Evolutionary conservation across 2,888 invertebrate genomes (phyloP), one percentile per base, ranked within the genome.

Genomic region (Dexiosoma caninum): DNA sequence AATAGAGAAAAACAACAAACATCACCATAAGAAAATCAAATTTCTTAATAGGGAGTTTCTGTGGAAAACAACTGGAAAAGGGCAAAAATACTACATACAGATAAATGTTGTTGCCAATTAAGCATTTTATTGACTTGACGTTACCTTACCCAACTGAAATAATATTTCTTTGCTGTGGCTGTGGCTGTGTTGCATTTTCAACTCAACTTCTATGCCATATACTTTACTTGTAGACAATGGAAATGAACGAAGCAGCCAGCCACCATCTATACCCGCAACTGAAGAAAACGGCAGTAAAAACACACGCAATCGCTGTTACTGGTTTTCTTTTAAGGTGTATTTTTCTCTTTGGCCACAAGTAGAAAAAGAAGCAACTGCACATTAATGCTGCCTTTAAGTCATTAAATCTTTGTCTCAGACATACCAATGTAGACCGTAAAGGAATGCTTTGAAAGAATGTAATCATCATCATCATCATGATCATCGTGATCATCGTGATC

Each of bases 241-340:
- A 23, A 59, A 67, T 32, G 14, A 32, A 49, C 9, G 12, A 67
- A 67, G 51, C 27, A 66, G 37, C 51, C 27, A 40, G n/a, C 9
- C 12, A 44, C 14, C 16, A 46, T 19, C 30, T 44, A 42, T 62
- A 14, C 32, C 16, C 14, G 9, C 49, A 62, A 55, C 70, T 32
- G 12, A 2, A 71, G 21, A 27, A n/a, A 62, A 44, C 19, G 30
- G 19, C 57, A 19, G n/a, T 46, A 79, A 10, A 37, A 79, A 75
- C 81, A 75, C 81, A 81, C 77, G 81, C 77, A 81, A 81, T 59
- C 67, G 44, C 35, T 62, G 69, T 59, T 64, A 35, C 32, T 51
- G 67, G 64, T 71, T 78, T 70, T 59, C 23, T 64, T 55, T 62
- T 32, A 10, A 49, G 59, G 9, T 44, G 32, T 51, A 32, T 40